Conservation (phyloP, 2,888 invertebrate species). For the Watsonalla cultraria region DNA sequence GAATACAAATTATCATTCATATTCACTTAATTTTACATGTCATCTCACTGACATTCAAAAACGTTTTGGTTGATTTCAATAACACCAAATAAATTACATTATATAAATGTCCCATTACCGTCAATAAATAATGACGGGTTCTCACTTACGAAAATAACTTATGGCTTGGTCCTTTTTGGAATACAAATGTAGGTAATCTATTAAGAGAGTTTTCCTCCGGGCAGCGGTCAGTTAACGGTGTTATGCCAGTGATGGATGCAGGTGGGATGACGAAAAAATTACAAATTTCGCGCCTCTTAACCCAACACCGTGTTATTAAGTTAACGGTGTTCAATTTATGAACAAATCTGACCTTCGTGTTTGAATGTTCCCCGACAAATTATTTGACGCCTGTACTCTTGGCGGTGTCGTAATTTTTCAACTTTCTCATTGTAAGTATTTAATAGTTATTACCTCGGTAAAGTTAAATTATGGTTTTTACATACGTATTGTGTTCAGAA, state of each 20-base stretch:
- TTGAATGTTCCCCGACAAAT: slow-evolving; percentile 28
- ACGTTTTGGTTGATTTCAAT: background rate
- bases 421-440: background rate
- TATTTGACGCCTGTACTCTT: slow-evolving; percentile 20
- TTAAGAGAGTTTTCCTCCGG: slow-evolving; percentile 25
- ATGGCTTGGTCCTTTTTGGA: slow-evolving; percentile 3
- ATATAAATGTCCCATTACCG: background rate
- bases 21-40: background rate
- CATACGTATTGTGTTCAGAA: too few species aligned
- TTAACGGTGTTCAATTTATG: slow-evolving; percentile 56
- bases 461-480: too few species aligned
- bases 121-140: background rate
- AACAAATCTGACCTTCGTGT: slow-evolving; percentile 40
- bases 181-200: slow-evolving; percentile 24
- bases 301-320: slow-evolving; percentile 53
- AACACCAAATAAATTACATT: background rate
- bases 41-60: background rate
- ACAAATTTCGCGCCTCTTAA: slow-evolving; percentile 67
- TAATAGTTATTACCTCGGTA: background rate
- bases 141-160: background rate
- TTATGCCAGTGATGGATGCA: slow-evolving; percentile 35
- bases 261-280: slow-evolving; percentile 45
- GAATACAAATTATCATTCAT: background rate
- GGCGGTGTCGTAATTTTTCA: background rate
- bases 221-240: slow-evolving; percentile 33